These are phyloP conservation scores for Sceloporus undulatus DNA, from an alignment of 2,113 vertebrate genomes.

Conservation along the genomic window DNA sequence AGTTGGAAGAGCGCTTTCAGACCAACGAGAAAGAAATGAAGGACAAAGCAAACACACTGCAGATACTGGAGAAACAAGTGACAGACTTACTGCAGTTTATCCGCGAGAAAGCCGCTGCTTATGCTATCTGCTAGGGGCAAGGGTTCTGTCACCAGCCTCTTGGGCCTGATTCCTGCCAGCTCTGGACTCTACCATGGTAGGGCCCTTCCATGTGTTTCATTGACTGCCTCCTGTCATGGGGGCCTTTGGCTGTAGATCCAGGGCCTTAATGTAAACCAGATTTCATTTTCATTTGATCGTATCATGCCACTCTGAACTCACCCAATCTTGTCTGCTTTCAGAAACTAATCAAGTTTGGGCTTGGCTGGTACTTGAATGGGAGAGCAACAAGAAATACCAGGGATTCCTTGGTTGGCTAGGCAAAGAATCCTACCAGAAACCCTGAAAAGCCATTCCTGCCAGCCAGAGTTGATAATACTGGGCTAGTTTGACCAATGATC, in stretches of 20 bases:
- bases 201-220: constrained; percentile 10
- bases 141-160: background rate
- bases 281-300: background rate
- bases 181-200: background rate
- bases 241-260: background rate
- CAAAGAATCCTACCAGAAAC: too few relatives aligned
- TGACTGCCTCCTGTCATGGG: background rate
- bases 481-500: too few relatives aligned
- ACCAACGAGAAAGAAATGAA: constrained; percentile 80
- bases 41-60: constrained; percentile 75
- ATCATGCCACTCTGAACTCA: background rate
- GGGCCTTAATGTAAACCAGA: background rate
- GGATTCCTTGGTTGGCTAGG: too few relatives aligned
- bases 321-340: too few relatives aligned
- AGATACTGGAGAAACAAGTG: constrained; percentile 76
- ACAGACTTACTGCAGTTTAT: constrained; percentile 76
- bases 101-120: constrained; percentile 69
- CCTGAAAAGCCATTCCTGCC: too few relatives aligned
- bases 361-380: too few relatives aligned
- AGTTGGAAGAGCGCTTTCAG: constrained; percentile 81
- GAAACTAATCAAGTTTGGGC: too few relatives aligned
- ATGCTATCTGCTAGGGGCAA: constrained; percentile 77
- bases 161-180: background rate
- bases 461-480: too few relatives aligned
- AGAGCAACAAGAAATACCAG: too few relatives aligned